Conservation (phyloP, 2,888 invertebrate species). For the Meteorus cinctellus region DNA sequence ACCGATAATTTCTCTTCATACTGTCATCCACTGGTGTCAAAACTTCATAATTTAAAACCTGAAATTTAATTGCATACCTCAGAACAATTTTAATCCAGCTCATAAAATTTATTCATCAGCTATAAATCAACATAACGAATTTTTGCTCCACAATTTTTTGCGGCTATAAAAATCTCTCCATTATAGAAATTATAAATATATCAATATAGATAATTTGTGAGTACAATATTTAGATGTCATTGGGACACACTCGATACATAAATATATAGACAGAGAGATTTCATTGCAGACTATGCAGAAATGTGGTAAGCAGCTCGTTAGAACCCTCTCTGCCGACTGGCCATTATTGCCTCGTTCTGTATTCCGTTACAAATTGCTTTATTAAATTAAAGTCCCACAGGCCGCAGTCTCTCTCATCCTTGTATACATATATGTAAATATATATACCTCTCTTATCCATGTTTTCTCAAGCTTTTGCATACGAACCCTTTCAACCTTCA, state of each 20-base stretch:
- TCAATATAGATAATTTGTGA: background rate
- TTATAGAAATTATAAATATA: background rate
- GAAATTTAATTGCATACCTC: too few species aligned
- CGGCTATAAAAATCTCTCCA: background rate
- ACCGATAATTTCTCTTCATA: too few species aligned
- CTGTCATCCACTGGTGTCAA: too few species aligned
- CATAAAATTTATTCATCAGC: too few species aligned
- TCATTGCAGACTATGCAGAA: constrained; percentile 54
- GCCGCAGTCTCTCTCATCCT: constrained; percentile 56
- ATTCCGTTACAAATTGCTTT: constrained; percentile 74
- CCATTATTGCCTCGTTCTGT: constrained; percentile 74
- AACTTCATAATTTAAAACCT: too few species aligned
- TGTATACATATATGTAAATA: constrained; percentile 34
- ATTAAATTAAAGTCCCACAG: constrained; percentile 73
- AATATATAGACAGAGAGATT: constrained; percentile 40
- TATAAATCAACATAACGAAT: too few species aligned
- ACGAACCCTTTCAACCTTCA: background rate
- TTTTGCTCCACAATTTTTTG: background rate
- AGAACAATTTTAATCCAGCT: too few species aligned
- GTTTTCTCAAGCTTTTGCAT: constrained; percentile 33
- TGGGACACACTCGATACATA: constrained; percentile 30
- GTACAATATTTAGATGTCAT: constrained; percentile 4
- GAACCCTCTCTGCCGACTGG: constrained; percentile 71
- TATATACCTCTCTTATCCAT: constrained; percentile 44
- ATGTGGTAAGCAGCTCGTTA: constrained; percentile 74